Evolutionary conservation across 2,113 vertebrate genomes (phyloP), one percentile per base, ranked within the genome.

Genomic region (Capricornis sumatraensis): DNA sequence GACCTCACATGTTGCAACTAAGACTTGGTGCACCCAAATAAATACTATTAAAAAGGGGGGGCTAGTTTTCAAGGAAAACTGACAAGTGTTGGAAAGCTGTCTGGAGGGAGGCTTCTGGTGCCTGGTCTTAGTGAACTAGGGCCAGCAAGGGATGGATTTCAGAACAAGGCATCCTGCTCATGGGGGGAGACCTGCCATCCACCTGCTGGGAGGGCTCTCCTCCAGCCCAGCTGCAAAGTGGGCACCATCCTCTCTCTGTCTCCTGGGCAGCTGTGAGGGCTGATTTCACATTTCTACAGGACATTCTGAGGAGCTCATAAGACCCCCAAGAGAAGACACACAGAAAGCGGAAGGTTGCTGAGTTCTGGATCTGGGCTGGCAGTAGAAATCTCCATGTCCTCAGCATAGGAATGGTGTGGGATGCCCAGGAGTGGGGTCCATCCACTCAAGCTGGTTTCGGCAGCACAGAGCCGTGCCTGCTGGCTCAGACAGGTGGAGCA

Each of bases 381-480:
- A 27, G 60, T 0, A 2, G 58, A 7, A 1, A 8, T 9, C 45
- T 3, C 67, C 33, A 17, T 16, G 5, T 27, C 50, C 0, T 50
- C 9, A 33, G 9, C 16, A 2, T 1, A 19, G 33, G 14, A 58
- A 15, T 1, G 17, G 92, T 0, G 1, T 2, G 3, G 16, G 17
- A 64, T 11, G 81, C 40, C 58, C 0, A 10, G 60, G 53, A 33
- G 13, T 0, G 55, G 52, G 40, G 52, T 82, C 33, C 0, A 3
- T 43, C 89, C 7, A 3, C 28, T 40, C 9, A 25, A 58, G 52
- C 21, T n/a, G n/a, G 11, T 9, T 45, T 9, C 16, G 17, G 36
- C 12, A 10, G 3, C 6, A 6, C 64, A 7, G 43, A 87, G 60
- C 15, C 6, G 0, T 25, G 53, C 33, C 81, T 47, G 9, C 78